These are phyloP conservation scores for Toxotes chatareus DNA, from an alignment of 2,113 vertebrate genomes.

Conservation along the genomic window DNA sequence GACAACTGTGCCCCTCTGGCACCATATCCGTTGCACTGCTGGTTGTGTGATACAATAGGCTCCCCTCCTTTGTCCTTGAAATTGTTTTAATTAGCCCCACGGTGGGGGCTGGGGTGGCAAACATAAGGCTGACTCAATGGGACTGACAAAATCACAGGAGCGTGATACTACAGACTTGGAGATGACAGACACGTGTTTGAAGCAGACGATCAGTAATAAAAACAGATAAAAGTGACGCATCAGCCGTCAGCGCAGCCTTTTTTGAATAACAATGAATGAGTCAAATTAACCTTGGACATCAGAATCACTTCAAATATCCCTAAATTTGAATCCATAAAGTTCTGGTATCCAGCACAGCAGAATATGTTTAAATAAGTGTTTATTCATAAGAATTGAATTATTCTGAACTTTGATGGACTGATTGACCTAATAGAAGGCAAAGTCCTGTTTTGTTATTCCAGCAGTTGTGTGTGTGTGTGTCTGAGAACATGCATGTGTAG, in stretches of 20 bases:
- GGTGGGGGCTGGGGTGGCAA: slow-evolving; percentile 78
- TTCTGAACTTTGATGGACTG: background rate
- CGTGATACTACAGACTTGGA: slow-evolving; percentile 45
- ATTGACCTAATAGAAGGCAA: too few species aligned
- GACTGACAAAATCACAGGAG: slow-evolving; percentile 63
- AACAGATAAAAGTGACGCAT: slow-evolving; percentile 4
- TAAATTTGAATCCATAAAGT: background rate
- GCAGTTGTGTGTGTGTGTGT: background rate
- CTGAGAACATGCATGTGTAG: slow-evolving; percentile 6
- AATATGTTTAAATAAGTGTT: too few species aligned
- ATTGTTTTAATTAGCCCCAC: slow-evolving; percentile 95
- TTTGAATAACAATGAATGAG: background rate
- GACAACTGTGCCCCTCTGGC: slow-evolving; percentile 83
- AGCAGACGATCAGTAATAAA: background rate
- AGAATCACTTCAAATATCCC: too few species aligned
- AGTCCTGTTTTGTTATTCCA: too few species aligned
- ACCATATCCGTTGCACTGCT: slow-evolving; percentile 87
- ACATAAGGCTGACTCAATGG: slow-evolving; percentile 57
- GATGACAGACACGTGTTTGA: slow-evolving; percentile 28
- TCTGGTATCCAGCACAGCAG: too few species aligned
- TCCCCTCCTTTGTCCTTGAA: slow-evolving; percentile 90
- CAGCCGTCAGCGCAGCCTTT: background rate
- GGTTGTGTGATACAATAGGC: slow-evolving; percentile 87
- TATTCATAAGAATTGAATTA: too few species aligned
- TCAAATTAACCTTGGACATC: background rate